Evolutionary conservation across 2,113 vertebrate genomes (phyloP).

Genomic region (Embiotoca jacksoni): DNA sequence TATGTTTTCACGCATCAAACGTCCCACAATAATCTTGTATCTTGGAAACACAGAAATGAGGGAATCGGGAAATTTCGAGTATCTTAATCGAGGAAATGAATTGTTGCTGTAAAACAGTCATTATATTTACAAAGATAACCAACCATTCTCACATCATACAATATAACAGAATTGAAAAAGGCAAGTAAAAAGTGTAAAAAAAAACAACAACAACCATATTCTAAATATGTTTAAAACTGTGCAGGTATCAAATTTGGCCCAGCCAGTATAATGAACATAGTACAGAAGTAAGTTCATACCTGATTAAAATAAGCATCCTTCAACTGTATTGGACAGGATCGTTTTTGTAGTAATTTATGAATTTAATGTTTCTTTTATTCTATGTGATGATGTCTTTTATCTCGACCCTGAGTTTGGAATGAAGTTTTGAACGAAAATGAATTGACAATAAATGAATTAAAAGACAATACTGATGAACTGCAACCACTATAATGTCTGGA

Average conservation of each 20-base stretch:
- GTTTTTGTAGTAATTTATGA: no score
- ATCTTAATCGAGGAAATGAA: constrained; percentile 1
- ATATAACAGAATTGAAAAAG: constrained; percentile 1
- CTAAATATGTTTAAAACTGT: neutral
- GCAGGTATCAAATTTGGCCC: neutral
- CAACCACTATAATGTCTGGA: no score
- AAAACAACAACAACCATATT: no score
- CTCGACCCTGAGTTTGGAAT: no score
- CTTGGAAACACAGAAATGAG: neutral
- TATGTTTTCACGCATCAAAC: neutral
- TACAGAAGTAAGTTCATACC: no score
- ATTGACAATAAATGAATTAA: constrained; percentile 5
- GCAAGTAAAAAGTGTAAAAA: neutral
- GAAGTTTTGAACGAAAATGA: neutral
- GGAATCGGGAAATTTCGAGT: no score
- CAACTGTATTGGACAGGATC: no score
- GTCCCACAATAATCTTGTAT: neutral
- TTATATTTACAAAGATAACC: neutral
- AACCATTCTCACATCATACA: neutral
- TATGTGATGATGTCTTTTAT: neutral
- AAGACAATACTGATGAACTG: neutral
- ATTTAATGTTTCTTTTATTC: neutral
- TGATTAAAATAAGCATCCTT: no score
- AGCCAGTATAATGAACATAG: no score
- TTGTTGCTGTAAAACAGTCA: neutral